Conservation (phyloP, 2,797 vertebrate genomes). For the Anas acuta region DNA sequence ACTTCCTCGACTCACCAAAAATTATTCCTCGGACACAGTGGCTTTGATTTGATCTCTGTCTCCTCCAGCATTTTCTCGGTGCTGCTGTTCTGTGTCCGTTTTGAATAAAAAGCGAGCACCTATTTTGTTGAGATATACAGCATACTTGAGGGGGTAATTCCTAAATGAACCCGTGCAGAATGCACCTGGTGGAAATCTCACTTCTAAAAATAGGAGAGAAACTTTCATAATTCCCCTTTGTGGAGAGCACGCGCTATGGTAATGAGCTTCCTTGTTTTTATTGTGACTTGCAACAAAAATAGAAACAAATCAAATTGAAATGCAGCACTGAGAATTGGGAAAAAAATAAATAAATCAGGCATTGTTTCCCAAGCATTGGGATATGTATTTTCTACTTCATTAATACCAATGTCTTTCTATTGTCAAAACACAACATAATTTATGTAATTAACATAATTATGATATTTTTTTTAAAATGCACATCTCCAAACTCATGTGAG, state of each 20-base stretch:
- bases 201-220: conserved; percentile 69
- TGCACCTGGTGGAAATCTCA: conserved; percentile 53
- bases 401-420: not conserved
- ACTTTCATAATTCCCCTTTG: conserved; percentile 51
- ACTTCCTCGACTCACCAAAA: not conserved
- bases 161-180: not conserved
- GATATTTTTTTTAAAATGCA: not conserved
- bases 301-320: conserved; percentile 52
- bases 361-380: conserved; percentile 17
- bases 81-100: fast-evolving
- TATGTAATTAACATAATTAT: conserved; percentile 22
- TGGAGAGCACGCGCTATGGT: not conserved
- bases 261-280: conserved; percentile 43
- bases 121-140: not conserved
- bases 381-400: conserved; percentile 39
- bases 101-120: not conserved
- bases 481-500: not conserved
- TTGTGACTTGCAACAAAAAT: conserved; percentile 40
- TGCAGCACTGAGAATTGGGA: conserved; percentile 13
- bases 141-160: not conserved
- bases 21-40: not conserved
- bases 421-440: conserved; percentile 24
- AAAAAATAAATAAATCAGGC: not conserved
- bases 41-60: not conserved
- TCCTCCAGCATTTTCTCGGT: not conserved